Evolutionary conservation across 1,140 invertebrate genomes (phyloP).

Genomic region (Pseudomyrmex pallidus): DNA sequence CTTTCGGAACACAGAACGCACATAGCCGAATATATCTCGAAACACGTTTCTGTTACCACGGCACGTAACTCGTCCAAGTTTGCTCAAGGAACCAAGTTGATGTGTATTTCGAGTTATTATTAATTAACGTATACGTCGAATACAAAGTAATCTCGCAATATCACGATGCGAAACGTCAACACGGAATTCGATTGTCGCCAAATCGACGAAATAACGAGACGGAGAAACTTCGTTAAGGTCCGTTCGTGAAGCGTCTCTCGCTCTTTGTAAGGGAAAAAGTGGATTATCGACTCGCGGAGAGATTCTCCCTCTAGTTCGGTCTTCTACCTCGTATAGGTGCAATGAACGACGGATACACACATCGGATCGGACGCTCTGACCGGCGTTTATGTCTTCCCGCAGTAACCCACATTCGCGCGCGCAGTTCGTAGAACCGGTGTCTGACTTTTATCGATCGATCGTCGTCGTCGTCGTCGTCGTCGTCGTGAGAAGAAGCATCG

Average conservation of each 20-base stretch:
- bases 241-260: constrained; percentile 16
- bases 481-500: constrained; percentile 33
- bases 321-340: constrained; percentile 20
- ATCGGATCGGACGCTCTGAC: constrained; percentile 10
- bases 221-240: constrained; percentile 14
- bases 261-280: constrained; percentile 41
- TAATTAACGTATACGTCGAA: constrained; percentile 29
- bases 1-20: not conserved
- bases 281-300: constrained; percentile 59
- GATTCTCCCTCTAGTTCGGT: constrained; percentile 16
- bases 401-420: constrained; percentile 56
- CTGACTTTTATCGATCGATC: constrained; percentile 66
- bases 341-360: constrained; percentile 33
- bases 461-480: constrained; percentile 23
- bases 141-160: not conserved
- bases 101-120: constrained; percentile 21
- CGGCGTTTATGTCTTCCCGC: constrained; percentile 42
- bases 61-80: constrained; percentile 25
- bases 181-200: no score
- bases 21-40: not conserved
- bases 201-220: not conserved
- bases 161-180: not conserved
- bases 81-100: not conserved
- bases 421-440: constrained; percentile 32
- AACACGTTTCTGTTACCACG: not conserved